Evolutionary conservation across 2,113 vertebrate genomes (phyloP), one percentile per base, ranked within the genome.

Genomic region (Onychostruthus taczanowskii): DNA sequence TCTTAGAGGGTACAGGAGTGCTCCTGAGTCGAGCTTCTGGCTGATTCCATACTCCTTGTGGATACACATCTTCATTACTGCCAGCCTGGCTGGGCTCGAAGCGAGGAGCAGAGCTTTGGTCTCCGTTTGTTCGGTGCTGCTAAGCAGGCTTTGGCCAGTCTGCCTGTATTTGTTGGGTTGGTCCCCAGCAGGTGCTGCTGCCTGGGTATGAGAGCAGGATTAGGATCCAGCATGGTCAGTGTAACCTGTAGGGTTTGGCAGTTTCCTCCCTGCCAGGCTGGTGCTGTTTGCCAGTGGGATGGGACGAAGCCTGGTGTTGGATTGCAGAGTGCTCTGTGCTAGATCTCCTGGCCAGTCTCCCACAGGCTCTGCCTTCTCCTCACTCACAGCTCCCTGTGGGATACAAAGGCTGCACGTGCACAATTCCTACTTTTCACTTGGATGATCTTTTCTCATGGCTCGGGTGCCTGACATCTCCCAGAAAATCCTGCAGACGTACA

Each of bases 161-260:
- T 53, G 22, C 7, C 23, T 72, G 58, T 9, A 1, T 90, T 72
- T 44, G 18, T n/a, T 82, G 86, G 43, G 3, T 30, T 35, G 47
- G 10, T 44, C 69, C 85, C 56, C 74, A 75, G 22, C 69, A 21
- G 83, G 58, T 69, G 53, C 70, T 85, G 64, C 74, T 64, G 39
- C 39, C 67, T 3, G 41, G 58, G 44, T 30, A 12, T 7, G 27
- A 43, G 35, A 59, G 64, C 7, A 89, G 81, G 64, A 47, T 9
- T 39, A 23, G 43, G 56, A 9, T n/a, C 10, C 5, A 33, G 16
- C 33, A 3, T 4, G 21, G 4, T 1, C 28, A 33, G 8, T 13
- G 62, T 5, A 9, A 41, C 4, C 0, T 8, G 37, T 1, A 20
- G 59, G 82, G 5, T 20, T 37, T 20, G 72, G 68, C 4, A 0